Conservation (phyloP, 2,797 vertebrate species). For the Poecile montanus region DNA sequence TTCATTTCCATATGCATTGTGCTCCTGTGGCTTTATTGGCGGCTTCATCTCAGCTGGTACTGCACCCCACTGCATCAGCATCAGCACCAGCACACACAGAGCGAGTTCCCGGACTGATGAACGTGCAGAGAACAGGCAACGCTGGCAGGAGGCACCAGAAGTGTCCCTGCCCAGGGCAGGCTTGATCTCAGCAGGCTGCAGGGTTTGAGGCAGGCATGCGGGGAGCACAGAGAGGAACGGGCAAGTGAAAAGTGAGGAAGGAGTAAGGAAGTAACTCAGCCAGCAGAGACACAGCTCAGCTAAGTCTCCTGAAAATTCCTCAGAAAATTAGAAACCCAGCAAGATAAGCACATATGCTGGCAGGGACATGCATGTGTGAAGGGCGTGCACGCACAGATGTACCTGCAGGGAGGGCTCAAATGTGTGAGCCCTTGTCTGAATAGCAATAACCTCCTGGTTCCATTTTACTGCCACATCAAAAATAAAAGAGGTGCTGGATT, state of each 20-base stretch:
- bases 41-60: not conserved
- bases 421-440: not conserved
- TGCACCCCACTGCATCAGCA: not conserved
- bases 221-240: not conserved
- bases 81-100: not conserved
- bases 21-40: constrained; percentile 3
- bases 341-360: not conserved
- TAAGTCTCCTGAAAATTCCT: not conserved
- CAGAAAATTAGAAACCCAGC: not conserved
- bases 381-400: not conserved
- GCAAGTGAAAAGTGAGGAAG: not conserved
- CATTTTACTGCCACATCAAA: not conserved
- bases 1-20: not conserved
- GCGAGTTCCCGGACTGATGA: not conserved
- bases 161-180: rapidly evolving
- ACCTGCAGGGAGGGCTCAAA: not conserved
- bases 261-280: not conserved
- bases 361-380: not conserved
- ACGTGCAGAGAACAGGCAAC: not conserved
- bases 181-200: not conserved
- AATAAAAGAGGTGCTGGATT: not conserved
- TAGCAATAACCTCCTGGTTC: not conserved
- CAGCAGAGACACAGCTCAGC: not conserved
- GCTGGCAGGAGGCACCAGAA: not conserved
- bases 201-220: not conserved